Evolutionary conservation across 1,140 invertebrate genomes (phyloP), one percentile per base, ranked within the genome.

Genomic region (Lerema accius): DNA sequence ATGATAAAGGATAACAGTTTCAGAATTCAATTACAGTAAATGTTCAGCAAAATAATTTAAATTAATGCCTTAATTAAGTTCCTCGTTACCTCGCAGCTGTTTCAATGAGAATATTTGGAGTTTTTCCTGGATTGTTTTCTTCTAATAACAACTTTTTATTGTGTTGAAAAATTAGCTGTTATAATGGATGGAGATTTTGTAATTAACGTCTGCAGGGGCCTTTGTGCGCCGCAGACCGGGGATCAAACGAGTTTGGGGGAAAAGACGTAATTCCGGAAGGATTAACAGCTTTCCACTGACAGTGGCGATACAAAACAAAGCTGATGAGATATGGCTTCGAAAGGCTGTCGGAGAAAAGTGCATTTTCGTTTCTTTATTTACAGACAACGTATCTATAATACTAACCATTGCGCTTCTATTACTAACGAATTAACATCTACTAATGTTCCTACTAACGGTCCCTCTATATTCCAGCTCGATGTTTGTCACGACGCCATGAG

Each of bases 1-100:
- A 1, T 37, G 35, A 11, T 11, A 37, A 11, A 37, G 35, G 35
- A n/a, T 37, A 37, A 37, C 35, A 1, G 10, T 37, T 37, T 37
- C 35, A 37, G 10, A 37, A n/a, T 37, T 11, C 2, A 37, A 37
- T 37, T 37, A 37, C n/a, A 37, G 7, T 2, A 11, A 37, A 37
- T 37, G n/a, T 37, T 37, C 35, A 37, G 1, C 35, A 11, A 37
- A 37, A 37, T 11, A 37, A 37, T 37, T 37, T 37, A 11, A 37
- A 37, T 11, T 37, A 37, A 37, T 11, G 35, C 10, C 35, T 37
- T 37, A 37, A 37, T 37, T 37, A 37, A 37, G 35, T 37, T 37
- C 35, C 35, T 37, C 35, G 35, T 37, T 37, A 37, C 35, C n/a
- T 37, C 35, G 35, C n/a, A 37, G 35, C 35, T 37, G 35, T 37